Evolutionary conservation across 2,797 vertebrate species (phyloP).

Genomic region (Gymnocypris eckloni): DNA sequence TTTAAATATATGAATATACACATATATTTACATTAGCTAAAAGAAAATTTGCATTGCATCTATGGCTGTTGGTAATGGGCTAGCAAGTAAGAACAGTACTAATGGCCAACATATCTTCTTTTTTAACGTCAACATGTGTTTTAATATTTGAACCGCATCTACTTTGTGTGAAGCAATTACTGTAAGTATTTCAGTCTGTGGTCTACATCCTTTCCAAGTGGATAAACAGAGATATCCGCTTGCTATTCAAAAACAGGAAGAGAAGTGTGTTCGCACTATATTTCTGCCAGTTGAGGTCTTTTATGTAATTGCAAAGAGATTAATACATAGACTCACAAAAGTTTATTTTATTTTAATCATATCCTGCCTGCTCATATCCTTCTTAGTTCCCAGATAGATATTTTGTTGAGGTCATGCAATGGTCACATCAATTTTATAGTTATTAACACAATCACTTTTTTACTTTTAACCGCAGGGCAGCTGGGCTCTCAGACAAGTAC

Average conservation of each 20-base stretch:
- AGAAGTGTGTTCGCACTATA: background rate
- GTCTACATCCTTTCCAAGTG: no score
- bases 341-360: background rate
- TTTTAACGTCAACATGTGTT: background rate
- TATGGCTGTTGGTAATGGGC: background rate
- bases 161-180: background rate
- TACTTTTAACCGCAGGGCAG: constrained; percentile 73
- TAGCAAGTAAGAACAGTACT: background rate
- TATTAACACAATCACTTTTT: background rate
- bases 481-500: constrained; percentile 85
- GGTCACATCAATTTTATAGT: background rate
- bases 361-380: background rate
- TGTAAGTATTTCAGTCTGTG: background rate
- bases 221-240: background rate
- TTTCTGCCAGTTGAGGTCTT: background rate
- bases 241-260: background rate
- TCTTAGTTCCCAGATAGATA: background rate
- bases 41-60: background rate
- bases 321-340: background rate
- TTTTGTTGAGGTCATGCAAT: background rate
- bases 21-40: background rate
- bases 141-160: background rate
- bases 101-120: background rate
- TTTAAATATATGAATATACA: background rate
- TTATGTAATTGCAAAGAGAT: background rate